Percentiles rank a stretch among this genome's conserved stretches.
These are phyloP conservation scores for Heliconius hortense DNA, from an alignment of 2,888 invertebrate genomes.

Conservation along the genomic window DNA sequence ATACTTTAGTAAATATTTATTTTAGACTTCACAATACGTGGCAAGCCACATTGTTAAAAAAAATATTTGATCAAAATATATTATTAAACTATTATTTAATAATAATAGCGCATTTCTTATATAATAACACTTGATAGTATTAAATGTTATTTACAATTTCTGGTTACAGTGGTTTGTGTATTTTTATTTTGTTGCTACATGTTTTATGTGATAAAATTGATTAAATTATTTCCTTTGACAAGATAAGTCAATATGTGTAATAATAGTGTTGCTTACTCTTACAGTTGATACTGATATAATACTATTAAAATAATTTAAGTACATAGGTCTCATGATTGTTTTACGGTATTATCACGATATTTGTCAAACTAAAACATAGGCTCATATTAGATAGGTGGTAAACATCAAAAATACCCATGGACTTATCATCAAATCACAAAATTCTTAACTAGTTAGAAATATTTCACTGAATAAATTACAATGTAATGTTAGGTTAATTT, in stretches of 20 bases:
- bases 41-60: conserved; percentile 26
- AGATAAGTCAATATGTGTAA: conserved; percentile 32
- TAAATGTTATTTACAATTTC: conserved; percentile 38
- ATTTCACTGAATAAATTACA: conserved; percentile 15
- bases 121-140: conserved; percentile 40
- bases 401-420: conserved; percentile 23
- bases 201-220: conserved; percentile 41
- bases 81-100: conserved; percentile 44
- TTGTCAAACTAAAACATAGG: conserved; percentile 24
- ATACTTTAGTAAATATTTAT: conserved; percentile 57
- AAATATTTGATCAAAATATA: conserved; percentile 31
- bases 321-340: conserved; percentile 20
- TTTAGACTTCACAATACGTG: conserved; percentile 49
- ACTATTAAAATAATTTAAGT: conserved; percentile 33
- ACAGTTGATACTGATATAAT: conserved; percentile 32
- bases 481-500: conserved; percentile 5
- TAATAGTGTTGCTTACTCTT: conserved; percentile 31
- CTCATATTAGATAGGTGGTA: conserved; percentile 36
- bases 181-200: conserved; percentile 34
- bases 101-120: conserved; percentile 43
- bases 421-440: conserved; percentile 11
- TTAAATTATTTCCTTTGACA: conserved; percentile 38
- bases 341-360: conserved; percentile 15
- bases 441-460: conserved; percentile 19
- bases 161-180: conserved; percentile 35